Evolutionary conservation across 2,888 invertebrate genomes (phyloP).

Genomic region (Margaritifera margaritifera): DNA sequence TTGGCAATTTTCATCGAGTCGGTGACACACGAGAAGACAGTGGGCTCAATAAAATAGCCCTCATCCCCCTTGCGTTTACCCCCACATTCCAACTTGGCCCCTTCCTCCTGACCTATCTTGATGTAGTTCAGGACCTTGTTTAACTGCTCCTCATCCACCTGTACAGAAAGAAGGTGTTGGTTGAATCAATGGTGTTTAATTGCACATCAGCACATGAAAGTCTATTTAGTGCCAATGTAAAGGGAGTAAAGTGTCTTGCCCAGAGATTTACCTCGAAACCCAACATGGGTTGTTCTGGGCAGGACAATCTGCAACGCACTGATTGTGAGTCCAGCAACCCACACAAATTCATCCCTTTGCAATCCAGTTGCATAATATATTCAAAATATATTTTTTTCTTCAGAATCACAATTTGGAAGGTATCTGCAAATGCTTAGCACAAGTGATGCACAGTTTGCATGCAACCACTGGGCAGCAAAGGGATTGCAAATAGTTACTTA

Average conservation of each 20-base stretch:
- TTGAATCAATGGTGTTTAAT: neutral
- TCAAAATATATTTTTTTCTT: too few species aligned
- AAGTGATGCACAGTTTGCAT: too few species aligned
- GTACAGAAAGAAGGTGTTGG: neutral
- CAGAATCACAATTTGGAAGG: too few species aligned
- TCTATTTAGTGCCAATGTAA: neutral
- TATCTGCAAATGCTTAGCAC: too few species aligned
- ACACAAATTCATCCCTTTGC: too few species aligned
- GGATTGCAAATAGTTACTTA: too few species aligned
- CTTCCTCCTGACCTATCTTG: constrained; percentile 83
- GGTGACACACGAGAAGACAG: constrained; percentile 73
- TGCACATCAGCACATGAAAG: neutral
- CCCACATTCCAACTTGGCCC: constrained; percentile 85
- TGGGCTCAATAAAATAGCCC: constrained; percentile 73
- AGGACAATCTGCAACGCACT: too few species aligned
- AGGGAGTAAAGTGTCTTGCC: neutral
- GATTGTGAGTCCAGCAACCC: too few species aligned
- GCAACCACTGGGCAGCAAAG: too few species aligned
- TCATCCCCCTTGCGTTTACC: constrained; percentile 75
- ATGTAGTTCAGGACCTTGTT: constrained; percentile 84
- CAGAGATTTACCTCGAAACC: neutral
- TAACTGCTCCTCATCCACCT: constrained; percentile 76
- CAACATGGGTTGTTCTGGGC: too few species aligned
- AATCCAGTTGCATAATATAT: too few species aligned
- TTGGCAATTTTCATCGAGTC: constrained; percentile 73